These are phyloP conservation scores for Chelidonichthys spinosus DNA, from an alignment of 2,797 vertebrate species.

Conservation along the genomic window DNA sequence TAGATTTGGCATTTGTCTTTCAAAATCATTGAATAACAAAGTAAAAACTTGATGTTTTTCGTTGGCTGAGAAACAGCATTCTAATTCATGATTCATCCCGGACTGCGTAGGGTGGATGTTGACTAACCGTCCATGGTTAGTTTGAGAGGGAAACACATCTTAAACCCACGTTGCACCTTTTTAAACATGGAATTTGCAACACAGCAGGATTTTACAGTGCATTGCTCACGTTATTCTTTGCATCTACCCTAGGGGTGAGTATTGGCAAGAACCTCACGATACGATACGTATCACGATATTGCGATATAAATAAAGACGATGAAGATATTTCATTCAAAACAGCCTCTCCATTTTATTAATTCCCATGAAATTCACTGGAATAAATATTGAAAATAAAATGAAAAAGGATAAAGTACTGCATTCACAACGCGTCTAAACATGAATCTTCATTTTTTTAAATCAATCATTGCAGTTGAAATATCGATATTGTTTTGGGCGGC, in stretches of 20 bases:
- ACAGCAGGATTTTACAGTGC: conserved; percentile 1
- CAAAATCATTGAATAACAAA: not conserved
- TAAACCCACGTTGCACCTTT: conserved; percentile 19
- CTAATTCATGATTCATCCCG: not conserved
- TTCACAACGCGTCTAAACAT: too few species aligned
- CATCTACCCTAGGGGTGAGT: not conserved
- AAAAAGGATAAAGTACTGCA: too few species aligned
- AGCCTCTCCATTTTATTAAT: too few species aligned
- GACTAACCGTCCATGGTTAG: not conserved
- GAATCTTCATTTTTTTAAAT: too few species aligned
- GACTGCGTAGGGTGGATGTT: not conserved
- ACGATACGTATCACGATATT: too few species aligned
- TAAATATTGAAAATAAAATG: too few species aligned
- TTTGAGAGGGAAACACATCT: conserved; percentile 5
- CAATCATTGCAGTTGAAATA: too few species aligned
- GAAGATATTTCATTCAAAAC: too few species aligned
- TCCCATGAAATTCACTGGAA: too few species aligned
- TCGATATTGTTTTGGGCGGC: too few species aligned
- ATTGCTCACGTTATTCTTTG: not conserved
- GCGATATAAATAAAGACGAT: too few species aligned
- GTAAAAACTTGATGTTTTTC: not conserved
- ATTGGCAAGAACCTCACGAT: too few species aligned
- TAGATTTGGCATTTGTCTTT: not conserved
- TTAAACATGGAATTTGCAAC: not conserved
- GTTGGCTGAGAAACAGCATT: not conserved